Evolutionary conservation across 2,888 invertebrate species (phyloP).

Genomic region (Drosophila meridionalis): DNA sequence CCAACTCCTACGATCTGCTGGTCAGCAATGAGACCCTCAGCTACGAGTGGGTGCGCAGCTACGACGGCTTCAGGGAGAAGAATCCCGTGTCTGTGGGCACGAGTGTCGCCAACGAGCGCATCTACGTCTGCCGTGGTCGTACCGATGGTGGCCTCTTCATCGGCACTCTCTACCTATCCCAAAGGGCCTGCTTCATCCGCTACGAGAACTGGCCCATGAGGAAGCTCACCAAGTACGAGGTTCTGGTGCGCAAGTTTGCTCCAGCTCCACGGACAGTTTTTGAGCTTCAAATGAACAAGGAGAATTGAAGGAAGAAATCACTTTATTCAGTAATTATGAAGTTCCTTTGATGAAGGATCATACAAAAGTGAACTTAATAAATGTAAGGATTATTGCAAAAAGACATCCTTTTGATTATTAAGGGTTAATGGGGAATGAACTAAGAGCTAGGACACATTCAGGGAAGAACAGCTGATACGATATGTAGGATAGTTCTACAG

Average conservation of each 20-base stretch:
- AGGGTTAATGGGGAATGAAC: too few species aligned
- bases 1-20: slow-evolving; percentile 32
- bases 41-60: slow-evolving; percentile 56
- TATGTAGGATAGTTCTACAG: too few species aligned
- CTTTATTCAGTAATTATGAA: too few species aligned
- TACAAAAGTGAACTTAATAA: too few species aligned
- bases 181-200: slow-evolving; percentile 43
- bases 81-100: slow-evolving; percentile 53
- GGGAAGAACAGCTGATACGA: too few species aligned
- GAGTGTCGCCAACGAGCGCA: slow-evolving; percentile 37
- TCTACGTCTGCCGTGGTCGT: slow-evolving; percentile 46
- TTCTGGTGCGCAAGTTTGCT: slow-evolving; percentile 24
- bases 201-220: slow-evolving; percentile 38
- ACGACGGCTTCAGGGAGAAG: slow-evolving; percentile 48
- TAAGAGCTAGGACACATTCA: too few species aligned
- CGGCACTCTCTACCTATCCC: slow-evolving; percentile 38
- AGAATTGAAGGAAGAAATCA: neutral
- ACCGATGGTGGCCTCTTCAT: slow-evolving; percentile 35
- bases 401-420: too few species aligned
- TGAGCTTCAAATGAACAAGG: neutral
- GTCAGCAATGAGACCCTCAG: slow-evolving; percentile 33
- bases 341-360: too few species aligned
- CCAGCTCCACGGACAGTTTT: neutral
- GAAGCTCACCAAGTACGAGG: slow-evolving; percentile 52
- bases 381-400: too few species aligned